These are phyloP conservation scores for Acanthosepion pharaonis DNA, from an alignment of 2,888 invertebrate species.

Conservation along the genomic window DNA sequence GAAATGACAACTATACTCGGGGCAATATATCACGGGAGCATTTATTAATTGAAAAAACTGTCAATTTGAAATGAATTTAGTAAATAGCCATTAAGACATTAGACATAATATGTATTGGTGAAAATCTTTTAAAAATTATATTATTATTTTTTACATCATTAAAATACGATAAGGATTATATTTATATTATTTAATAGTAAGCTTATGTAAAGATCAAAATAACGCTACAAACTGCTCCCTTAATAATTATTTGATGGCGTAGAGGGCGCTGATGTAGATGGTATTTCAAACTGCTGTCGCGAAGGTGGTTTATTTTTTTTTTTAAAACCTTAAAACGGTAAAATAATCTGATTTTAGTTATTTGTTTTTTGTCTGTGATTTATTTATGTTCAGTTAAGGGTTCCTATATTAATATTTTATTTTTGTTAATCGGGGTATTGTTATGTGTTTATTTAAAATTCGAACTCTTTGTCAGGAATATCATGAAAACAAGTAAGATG, in stretches of 20 bases:
- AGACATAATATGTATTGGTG: neutral
- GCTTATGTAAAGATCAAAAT: neutral
- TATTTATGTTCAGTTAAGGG: neutral
- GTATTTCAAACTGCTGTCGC: constrained; percentile 33
- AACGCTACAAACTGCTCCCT: neutral
- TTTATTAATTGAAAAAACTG: neutral
- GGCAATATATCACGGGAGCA: neutral
- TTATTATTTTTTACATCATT: neutral
- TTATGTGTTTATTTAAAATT: neutral
- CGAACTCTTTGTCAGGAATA: neutral
- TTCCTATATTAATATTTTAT: neutral
- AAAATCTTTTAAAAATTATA: neutral
- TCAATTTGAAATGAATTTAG: neutral
- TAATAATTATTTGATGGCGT: neutral
- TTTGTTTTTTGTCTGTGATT: neutral
- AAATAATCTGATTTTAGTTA: neutral
- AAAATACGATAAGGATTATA: neutral
- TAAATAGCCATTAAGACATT: neutral
- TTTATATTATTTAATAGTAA: neutral
- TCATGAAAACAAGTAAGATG: neutral
- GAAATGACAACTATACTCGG: neutral
- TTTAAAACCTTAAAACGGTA: neutral
- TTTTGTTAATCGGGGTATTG: neutral
- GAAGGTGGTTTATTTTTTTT: neutral
- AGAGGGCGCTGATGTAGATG: neutral